phyloP scores from a whole-genome alignment of 2,797 vertebrate species.

The Protosalanx chinensis region DNA sequence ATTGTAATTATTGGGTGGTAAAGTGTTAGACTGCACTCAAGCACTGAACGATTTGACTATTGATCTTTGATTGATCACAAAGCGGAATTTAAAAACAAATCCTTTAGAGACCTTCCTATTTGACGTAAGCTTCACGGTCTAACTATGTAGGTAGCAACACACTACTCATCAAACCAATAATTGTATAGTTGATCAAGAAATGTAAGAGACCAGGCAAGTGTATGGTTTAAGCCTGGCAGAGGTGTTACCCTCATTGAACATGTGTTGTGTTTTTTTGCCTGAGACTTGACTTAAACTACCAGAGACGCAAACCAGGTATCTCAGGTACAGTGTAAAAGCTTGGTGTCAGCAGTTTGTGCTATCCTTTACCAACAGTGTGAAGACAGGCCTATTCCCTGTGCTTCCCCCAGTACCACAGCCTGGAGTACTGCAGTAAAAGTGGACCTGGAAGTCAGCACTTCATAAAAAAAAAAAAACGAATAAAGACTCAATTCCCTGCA shows the following conservation, averaged over 20 bases:
- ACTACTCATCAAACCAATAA: neutral
- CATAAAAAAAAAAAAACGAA: slow-evolving; percentile 57
- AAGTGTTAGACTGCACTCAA: slow-evolving; percentile 54
- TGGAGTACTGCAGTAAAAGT: slow-evolving; percentile 48
- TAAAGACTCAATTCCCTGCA: slow-evolving; percentile 51
- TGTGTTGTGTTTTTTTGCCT: neutral
- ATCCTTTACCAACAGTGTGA: slow-evolving; percentile 32
- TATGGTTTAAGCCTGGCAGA: neutral
- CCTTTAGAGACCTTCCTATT: slow-evolving; percentile 32
- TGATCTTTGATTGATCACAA: slow-evolving; percentile 60
- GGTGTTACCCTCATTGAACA: neutral
- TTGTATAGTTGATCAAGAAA: slow-evolving; percentile 1
- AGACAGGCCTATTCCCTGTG: slow-evolving; percentile 33
- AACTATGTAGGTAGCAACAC: slow-evolving; percentile 11
- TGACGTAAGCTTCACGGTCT: slow-evolving; percentile 43
- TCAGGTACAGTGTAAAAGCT: slow-evolving; percentile 38
- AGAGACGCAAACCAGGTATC: slow-evolving; percentile 3
- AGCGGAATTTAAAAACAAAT: slow-evolving; percentile 22
- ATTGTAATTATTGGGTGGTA: slow-evolving; percentile 60
- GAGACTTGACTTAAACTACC: neutral
- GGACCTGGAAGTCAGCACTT: slow-evolving; percentile 65
- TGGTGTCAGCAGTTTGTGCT: slow-evolving; percentile 50
- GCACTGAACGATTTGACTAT: slow-evolving; percentile 54
- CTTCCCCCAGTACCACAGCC: slow-evolving; percentile 23
- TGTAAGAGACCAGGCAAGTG: neutral